These are phyloP conservation scores for Euura lappo DNA, from an alignment of 1,140 invertebrate genomes.

Conservation along the genomic window DNA sequence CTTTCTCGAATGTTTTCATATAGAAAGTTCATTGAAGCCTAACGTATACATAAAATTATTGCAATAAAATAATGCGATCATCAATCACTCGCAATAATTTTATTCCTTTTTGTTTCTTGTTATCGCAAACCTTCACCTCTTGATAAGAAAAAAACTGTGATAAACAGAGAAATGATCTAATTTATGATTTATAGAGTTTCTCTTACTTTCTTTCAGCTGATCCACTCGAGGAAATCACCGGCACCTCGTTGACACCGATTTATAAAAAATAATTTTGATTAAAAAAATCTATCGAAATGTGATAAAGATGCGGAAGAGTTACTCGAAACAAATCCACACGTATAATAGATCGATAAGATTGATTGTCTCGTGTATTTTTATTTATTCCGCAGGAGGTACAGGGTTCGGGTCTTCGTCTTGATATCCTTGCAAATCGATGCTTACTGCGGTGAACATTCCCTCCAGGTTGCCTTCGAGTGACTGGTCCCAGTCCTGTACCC, in stretches of 20 bases:
- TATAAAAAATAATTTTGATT: not conserved
- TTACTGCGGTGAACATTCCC: slow-evolving; percentile 51
- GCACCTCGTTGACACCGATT: not conserved
- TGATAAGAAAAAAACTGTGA: too few relatives aligned
- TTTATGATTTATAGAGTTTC: not conserved
- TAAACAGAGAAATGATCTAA: too few relatives aligned
- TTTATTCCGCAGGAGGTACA: not conserved
- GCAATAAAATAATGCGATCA: too few relatives aligned
- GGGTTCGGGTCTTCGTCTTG: not conserved
- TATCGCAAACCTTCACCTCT: too few relatives aligned
- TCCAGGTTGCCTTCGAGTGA: slow-evolving; percentile 55
- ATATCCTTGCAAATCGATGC: slow-evolving; percentile 9
- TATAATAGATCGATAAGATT: not conserved
- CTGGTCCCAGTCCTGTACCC: slow-evolving; percentile 46
- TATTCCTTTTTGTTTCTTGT: too few relatives aligned
- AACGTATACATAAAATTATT: too few relatives aligned
- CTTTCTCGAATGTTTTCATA: too few relatives aligned
- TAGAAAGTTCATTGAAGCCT: too few relatives aligned
- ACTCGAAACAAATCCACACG: not conserved
- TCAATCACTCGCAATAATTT: too few relatives aligned
- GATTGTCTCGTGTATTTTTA: not conserved
- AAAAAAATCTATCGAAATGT: not conserved
- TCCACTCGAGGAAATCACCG: not conserved
- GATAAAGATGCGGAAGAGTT: too few relatives aligned
- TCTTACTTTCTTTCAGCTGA: not conserved